These are phyloP conservation scores for Pseudorasbora parva DNA, from an alignment of 2,113 vertebrate genomes.

Conservation along the genomic window DNA sequence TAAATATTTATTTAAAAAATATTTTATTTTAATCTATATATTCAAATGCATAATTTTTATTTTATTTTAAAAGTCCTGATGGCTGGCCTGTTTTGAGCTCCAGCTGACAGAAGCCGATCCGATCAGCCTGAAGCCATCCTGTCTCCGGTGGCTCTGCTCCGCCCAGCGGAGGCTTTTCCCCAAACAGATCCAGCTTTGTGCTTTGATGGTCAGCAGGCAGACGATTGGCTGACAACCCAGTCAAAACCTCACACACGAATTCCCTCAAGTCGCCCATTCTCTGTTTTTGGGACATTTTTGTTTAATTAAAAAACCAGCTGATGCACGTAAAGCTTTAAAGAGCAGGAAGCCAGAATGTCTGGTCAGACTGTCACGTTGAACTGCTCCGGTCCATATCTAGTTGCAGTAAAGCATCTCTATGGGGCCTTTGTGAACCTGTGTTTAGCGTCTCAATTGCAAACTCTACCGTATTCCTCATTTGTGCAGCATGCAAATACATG, in stretches of 20 bases:
- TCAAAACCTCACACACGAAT: constrained; percentile 38
- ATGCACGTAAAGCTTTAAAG: neutral
- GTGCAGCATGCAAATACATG: neutral
- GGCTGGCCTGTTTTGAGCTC: neutral
- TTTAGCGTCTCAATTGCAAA: neutral
- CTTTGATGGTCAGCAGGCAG: constrained; percentile 53
- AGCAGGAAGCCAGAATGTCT: neutral
- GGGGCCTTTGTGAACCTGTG: neutral
- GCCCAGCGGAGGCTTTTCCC: constrained; percentile 31
- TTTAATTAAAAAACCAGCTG: neutral
- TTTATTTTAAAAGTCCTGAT: neutral
- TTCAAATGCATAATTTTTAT: too few relatives aligned
- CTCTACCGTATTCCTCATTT: neutral
- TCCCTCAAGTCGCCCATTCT: neutral
- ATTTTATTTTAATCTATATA: too few relatives aligned
- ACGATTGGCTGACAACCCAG: constrained; percentile 14
- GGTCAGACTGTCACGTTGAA: neutral
- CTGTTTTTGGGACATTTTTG: constrained; percentile 4
- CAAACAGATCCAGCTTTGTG: neutral
- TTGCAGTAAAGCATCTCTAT: neutral
- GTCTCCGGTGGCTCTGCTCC: constrained; percentile 59
- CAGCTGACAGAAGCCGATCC: constrained; percentile 28
- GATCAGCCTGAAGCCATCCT: constrained; percentile 50
- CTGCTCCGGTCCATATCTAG: neutral
- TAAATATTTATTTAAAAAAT: too few relatives aligned